Evolutionary conservation across 2,113 vertebrate genomes (phyloP).

Genomic region (Gobius niger): DNA sequence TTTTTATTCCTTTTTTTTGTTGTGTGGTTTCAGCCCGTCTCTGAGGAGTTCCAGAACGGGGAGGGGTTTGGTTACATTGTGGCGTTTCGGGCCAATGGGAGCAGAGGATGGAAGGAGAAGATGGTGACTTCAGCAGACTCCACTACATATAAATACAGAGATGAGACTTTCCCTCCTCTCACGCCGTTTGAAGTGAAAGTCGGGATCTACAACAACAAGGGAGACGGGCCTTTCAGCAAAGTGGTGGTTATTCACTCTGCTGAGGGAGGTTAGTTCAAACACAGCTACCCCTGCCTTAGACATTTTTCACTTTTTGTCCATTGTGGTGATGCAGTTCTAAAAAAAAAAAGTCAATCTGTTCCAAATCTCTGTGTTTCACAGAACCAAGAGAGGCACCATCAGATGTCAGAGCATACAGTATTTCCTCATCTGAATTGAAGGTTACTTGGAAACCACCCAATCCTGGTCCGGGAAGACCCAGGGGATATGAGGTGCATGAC

Average conservation of each 20-base stretch:
- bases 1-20: background rate
- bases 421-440: slow-evolving; percentile 91
- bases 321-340: too few relatives aligned
- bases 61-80: slow-evolving; percentile 97
- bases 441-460: slow-evolving; percentile 87
- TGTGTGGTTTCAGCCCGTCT: slow-evolving; percentile 84
- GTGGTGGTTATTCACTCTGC: slow-evolving; percentile 93
- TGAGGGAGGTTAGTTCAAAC: slow-evolving; percentile 85
- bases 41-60: slow-evolving; percentile 96
- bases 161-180: slow-evolving; percentile 93
- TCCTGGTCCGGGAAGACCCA: slow-evolving; percentile 89
- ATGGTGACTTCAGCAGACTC: slow-evolving; percentile 96
- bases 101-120: slow-evolving; percentile 95
- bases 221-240: slow-evolving; percentile 93
- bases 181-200: slow-evolving; percentile 97
- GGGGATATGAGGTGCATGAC: slow-evolving; percentile 90
- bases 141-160: slow-evolving; percentile 92
- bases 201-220: slow-evolving; percentile 97
- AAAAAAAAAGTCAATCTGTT: too few relatives aligned
- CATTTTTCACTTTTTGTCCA: background rate
- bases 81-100: slow-evolving; percentile 93
- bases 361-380: slow-evolving; percentile 55
- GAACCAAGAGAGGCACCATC: slow-evolving; percentile 89
- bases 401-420: slow-evolving; percentile 84
- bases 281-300: background rate